Evolutionary conservation across 2,888 invertebrate genomes (phyloP), one percentile per base, ranked within the genome.

Genomic region (Drosophila prolongata): DNA sequence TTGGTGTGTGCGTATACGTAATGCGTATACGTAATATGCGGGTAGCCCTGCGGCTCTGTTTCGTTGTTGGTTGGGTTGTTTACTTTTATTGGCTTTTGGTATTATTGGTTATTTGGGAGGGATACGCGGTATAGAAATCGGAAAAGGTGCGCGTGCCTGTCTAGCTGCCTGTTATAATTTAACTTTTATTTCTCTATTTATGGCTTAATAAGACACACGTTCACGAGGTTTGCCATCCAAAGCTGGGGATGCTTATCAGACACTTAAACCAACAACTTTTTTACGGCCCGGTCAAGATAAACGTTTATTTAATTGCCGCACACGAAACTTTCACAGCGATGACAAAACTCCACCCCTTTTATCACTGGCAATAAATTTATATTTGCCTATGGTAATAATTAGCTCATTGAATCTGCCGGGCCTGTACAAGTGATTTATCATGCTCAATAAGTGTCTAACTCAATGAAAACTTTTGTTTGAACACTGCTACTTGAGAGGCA

Each of bases 101-200:
- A 87, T 84, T 84, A 84, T 87, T 87, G 81, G 87, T 84, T 84
- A 86, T 82, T 83, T 82, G 37, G 38, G 11, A 13, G 27, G 16
- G 16, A n/a, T 27, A 0, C 3, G 35, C 9, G 13, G 16, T 3
- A 38, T 49, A 27, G 16, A 27, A 16, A 13, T 40, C 6, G 30
- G n/a, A 56, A 52, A 71, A 71, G 65, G 58, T 73, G 44, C 44
- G 57, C 62, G 42, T 38, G 58, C 65, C 38, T 50, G 67, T 70
- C 76, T 68, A 74, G 72, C 59, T 60, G 71, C 13, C 74, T 73
- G 72, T 75, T 81, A 78, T 80, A 87, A 79, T 84, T 87, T 81
- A 81, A 85, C 85, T 81, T 84, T 84, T 87, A 84, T 87, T 77
- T 78, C 82, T 58, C 75, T 79, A 81, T 84, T 84, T 84, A 84